These are phyloP conservation scores for Zapus hudsonius DNA, from an alignment of 2,113 vertebrate genomes.

Conservation along the genomic window DNA sequence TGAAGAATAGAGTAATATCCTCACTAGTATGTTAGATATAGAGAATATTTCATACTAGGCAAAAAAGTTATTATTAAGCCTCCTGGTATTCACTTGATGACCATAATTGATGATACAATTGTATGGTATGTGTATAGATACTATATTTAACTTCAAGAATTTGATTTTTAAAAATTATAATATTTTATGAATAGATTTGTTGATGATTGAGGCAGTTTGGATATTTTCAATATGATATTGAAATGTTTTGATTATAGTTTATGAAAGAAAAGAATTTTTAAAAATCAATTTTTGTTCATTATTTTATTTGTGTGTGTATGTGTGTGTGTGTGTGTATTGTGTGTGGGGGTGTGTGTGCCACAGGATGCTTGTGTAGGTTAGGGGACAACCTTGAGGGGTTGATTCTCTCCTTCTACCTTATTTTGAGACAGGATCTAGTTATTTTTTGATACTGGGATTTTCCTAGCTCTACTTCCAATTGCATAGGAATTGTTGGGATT, in stretches of 20 bases:
- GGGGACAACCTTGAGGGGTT: too few species aligned
- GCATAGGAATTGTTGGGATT: too few species aligned
- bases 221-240: neutral
- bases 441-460: too few species aligned
- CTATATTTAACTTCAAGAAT: conserved; percentile 34
- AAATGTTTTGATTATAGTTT: neutral
- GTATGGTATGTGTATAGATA: conserved; percentile 31
- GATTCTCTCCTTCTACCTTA: too few species aligned
- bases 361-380: too few species aligned
- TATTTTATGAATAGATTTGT: neutral
- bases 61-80: conserved; percentile 45
- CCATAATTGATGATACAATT: conserved; percentile 55
- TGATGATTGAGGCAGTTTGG: neutral
- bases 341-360: too few species aligned
- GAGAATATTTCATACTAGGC: conserved; percentile 54
- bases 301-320: too few species aligned
- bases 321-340: too few species aligned
- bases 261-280: too few species aligned
- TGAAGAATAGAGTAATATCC: conserved; percentile 40
- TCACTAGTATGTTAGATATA: conserved; percentile 52
- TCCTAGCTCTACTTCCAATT: too few species aligned
- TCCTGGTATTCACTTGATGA: conserved; percentile 45
- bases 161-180: conserved; percentile 50
- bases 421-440: too few species aligned
- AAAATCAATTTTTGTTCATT: too few species aligned